Percentiles rank a stretch among this genome's conserved stretches.
Evolutionary conservation across 2,888 invertebrate genomes (phyloP).

Genomic region (Chymomyza caudatula): DNA sequence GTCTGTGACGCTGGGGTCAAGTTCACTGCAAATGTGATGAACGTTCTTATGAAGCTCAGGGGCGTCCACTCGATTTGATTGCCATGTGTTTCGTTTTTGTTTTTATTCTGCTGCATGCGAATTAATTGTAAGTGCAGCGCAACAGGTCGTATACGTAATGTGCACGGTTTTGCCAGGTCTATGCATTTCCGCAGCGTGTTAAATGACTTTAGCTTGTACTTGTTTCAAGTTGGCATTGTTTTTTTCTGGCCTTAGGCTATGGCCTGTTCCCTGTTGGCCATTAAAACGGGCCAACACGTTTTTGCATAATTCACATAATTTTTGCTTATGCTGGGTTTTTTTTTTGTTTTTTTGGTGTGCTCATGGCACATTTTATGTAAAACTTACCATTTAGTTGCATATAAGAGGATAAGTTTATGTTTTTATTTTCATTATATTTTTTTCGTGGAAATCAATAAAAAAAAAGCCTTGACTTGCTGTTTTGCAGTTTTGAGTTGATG

Average conservation of each 20-base stretch:
- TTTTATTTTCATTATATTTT: conserved; percentile 4
- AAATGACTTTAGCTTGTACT: neutral
- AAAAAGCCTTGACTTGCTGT: conserved; percentile 17
- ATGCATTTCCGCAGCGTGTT: neutral
- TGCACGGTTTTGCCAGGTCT: neutral
- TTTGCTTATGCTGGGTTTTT: conserved; percentile 61
- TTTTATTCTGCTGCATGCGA: neutral
- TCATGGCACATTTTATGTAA: neutral
- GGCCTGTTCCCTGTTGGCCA: neutral
- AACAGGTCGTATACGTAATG: conserved; percentile 1
- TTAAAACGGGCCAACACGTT: conserved; percentile 41
- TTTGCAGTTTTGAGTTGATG: conserved; percentile 9
- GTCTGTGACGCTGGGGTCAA: neutral
- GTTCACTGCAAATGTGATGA: conserved; percentile 1
- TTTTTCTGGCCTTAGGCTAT: neutral
- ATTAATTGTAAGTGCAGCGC: neutral
- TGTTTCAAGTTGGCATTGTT: neutral
- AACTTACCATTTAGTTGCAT: neutral
- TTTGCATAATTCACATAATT: conserved; percentile 65
- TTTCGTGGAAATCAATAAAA: conserved; percentile 69
- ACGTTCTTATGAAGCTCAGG: neutral
- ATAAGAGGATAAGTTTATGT: neutral
- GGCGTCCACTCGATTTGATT: neutral
- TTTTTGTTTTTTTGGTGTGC: neutral
- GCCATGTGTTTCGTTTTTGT: neutral